These are phyloP conservation scores for Micronisus gabar DNA, from an alignment of 2,113 vertebrate genomes.

Conservation along the genomic window DNA sequence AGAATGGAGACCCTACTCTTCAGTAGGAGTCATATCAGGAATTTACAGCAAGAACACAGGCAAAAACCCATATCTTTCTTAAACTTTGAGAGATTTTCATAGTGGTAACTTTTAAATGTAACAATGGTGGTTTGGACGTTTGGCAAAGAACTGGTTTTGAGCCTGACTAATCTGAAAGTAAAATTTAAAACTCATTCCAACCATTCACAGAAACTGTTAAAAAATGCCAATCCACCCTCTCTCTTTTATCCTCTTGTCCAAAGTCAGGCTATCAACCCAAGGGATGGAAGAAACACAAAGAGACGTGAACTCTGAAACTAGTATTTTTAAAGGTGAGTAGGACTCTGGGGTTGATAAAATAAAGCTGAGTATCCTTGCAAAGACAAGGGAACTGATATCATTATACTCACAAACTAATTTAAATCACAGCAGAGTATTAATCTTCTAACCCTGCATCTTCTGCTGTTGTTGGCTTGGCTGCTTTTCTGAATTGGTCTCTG, in stretches of 20 bases:
- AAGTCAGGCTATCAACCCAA: background rate
- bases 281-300: background rate
- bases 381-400: background rate
- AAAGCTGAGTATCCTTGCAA: background rate
- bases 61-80: background rate
- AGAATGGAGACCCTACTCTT: background rate
- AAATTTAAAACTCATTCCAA: background rate
- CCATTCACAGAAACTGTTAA: background rate
- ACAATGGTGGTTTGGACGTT: background rate
- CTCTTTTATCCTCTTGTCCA: background rate
- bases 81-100: background rate
- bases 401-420: background rate
- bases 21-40: background rate
- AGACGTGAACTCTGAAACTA: background rate
- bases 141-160: background rate
- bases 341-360: background rate
- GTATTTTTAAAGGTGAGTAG: background rate
- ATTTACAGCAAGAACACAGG: background rate
- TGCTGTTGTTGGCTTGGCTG: background rate
- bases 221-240: background rate
- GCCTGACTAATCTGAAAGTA: background rate
- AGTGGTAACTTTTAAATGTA: background rate
- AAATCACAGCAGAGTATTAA: background rate
- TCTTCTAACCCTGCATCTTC: background rate
- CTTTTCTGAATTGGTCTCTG: background rate